Conservation (phyloP, 2,113 vertebrate species). For the Oenanthe melanoleuca region DNA sequence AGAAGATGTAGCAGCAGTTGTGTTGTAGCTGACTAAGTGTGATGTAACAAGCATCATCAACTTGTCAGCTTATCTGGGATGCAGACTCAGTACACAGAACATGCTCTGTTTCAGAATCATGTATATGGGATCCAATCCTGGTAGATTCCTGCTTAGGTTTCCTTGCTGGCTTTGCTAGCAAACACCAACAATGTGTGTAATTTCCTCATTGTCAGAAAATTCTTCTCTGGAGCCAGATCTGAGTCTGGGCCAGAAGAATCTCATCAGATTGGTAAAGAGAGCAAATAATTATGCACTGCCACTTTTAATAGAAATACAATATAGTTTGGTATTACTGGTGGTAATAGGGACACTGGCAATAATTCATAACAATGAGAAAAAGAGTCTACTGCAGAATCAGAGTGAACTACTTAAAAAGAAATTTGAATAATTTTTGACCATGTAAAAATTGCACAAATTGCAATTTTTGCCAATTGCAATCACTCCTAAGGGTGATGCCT, state of each 20-base stretch:
- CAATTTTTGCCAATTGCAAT: too few relatives aligned
- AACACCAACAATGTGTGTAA: rapidly evolving
- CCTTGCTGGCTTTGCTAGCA: not conserved
- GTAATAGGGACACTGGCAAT: not conserved
- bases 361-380: not conserved
- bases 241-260: not conserved
- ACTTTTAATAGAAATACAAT: not conserved
- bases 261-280: not conserved
- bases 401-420: not conserved
- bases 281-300: not conserved
- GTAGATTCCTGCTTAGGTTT: not conserved
- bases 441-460: not conserved
- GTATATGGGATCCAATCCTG: not conserved
- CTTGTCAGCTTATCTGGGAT: not conserved
- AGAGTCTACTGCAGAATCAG: not conserved
- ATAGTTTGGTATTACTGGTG: not conserved
- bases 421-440: not conserved
- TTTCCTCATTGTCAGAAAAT: not conserved
- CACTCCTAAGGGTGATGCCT: not conserved
- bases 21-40: not conserved
- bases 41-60: not conserved
- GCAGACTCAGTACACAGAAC: not conserved
- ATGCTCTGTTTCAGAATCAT: not conserved
- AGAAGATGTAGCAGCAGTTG: not conserved
- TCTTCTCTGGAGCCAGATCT: not conserved